Conservation (phyloP, 2,888 invertebrate genomes). For the Pocota personata region DNA sequence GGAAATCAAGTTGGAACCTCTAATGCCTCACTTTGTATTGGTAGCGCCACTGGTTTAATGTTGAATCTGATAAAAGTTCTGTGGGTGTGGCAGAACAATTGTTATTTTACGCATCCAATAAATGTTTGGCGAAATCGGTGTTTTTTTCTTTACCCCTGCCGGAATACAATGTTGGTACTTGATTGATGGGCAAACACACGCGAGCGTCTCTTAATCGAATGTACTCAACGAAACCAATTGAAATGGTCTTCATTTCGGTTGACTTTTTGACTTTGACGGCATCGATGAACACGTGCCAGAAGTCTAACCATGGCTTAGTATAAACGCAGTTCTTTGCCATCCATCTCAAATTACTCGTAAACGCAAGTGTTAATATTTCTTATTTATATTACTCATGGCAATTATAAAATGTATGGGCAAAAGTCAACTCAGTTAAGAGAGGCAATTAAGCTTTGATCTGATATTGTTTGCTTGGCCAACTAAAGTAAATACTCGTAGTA, state of each 20-base stretch:
- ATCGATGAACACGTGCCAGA: background rate
- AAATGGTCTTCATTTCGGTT: background rate
- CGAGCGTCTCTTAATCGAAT: background rate
- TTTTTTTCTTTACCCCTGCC: background rate
- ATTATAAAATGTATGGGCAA: conserved; percentile 34
- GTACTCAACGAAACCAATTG: background rate
- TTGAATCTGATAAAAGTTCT: background rate
- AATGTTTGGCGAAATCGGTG: background rate
- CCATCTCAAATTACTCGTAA: background rate
- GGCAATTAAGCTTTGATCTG: conserved; percentile 66
- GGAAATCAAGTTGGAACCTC: background rate
- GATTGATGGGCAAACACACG: conserved; percentile 1
- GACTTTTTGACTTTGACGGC: background rate
- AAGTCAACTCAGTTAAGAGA: conserved; percentile 48
- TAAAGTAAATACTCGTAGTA: conserved; percentile 21
- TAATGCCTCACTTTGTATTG: background rate
- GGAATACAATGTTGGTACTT: background rate
- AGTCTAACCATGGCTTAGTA: background rate
- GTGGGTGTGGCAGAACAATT: conserved; percentile 35
- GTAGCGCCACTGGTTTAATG: conserved; percentile 1
- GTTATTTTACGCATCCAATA: conserved; percentile 33
- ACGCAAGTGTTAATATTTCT: conserved; percentile 15
- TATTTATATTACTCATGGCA: conserved; percentile 6
- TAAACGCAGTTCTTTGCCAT: background rate
- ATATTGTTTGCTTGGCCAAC: conserved; percentile 26